Evolutionary conservation across 2,113 vertebrate species (phyloP).

Genomic region (Nothobranchius furzeri): DNA sequence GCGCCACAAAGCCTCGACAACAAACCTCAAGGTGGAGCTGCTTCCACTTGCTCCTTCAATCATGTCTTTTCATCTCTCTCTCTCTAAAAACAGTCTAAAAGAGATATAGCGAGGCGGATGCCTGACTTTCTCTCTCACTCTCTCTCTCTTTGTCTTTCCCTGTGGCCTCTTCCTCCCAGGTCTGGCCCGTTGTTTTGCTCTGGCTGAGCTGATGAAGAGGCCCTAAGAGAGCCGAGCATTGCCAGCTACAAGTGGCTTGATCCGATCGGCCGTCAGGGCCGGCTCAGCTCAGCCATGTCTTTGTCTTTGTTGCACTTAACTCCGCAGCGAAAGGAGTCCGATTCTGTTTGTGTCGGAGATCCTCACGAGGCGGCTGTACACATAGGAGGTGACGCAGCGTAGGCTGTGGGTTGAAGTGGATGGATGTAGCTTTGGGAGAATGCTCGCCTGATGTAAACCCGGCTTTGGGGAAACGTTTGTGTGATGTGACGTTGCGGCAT

Average conservation of each 20-base stretch:
- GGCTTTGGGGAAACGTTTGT: conserved; percentile 58
- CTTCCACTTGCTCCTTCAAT: conserved; percentile 41
- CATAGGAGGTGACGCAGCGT: conserved; percentile 39
- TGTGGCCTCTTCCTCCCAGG: conserved; percentile 37
- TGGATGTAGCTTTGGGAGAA: conserved; percentile 48
- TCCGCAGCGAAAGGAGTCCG: conserved; percentile 4
- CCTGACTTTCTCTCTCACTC: neutral
- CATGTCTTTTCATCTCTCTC: conserved; percentile 35
- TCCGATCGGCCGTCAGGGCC: conserved; percentile 36
- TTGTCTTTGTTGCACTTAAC: conserved; percentile 24
- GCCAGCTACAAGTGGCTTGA: conserved; percentile 64
- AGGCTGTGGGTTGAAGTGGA: conserved; percentile 49
- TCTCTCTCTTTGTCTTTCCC: conserved; percentile 17
- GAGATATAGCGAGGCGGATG: conserved; percentile 20
- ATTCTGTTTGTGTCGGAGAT: conserved; percentile 32
- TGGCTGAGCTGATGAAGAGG: conserved; percentile 48
- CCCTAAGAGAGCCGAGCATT: conserved; percentile 38
- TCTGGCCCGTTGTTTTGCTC: conserved; percentile 51
- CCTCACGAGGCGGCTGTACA: conserved; percentile 34
- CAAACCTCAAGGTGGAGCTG: conserved; percentile 36
- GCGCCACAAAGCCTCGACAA: conserved; percentile 40
- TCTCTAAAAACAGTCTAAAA: conserved; percentile 33
- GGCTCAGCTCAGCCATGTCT: conserved; percentile 27
- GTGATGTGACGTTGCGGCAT: conserved; percentile 64
- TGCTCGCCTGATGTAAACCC: conserved; percentile 52